Evolutionary conservation across 2,797 vertebrate species (phyloP), one percentile per base, ranked within the genome.

Genomic region (Cirrhinus mrigala): DNA sequence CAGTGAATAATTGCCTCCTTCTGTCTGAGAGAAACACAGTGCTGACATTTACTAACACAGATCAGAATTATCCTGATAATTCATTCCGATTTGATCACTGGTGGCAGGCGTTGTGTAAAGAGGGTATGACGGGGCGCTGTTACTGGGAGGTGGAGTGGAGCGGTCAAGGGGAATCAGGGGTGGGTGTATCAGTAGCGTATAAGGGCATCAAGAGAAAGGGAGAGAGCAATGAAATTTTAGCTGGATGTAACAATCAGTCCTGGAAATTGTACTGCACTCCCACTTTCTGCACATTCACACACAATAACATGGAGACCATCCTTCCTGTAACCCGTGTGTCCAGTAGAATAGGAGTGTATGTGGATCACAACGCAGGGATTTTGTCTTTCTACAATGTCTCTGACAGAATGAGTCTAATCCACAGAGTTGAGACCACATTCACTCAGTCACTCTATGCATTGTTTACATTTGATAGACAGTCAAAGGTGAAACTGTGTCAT

Each of bases 121-220:
- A 15, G 12, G 14, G 24, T 29, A 12, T 29, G 24, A 27, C 11
- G 6, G 27, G 62, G 6, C 27, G 62, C 62, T 66, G 62, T 33
- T 66, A 66, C 62, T 66, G 62, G 27, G 62, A 66, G n/a, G 27
- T 66, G 66, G 40, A 70, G 68, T 70, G 68, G 68, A 37, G 6
- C 1, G 33, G 64, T 9, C 7, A 6, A 3, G 69, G 10, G 20
- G 3, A 0, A 3, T 29, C 14, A 64, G 24, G 14, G 2, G 60
- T 64, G 1, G 14, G 1, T 64, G 14, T 62, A 27, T 5, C 60
- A 62, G 60, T 62, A 4, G 11, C 60, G 14, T 62, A 62, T 27
- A 62, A 62, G 60, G 15, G 11, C 60, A 62, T 15, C 12, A 62
- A 5, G n/a, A 62, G 60, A 12, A 62, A 62, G 24, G 60, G 12